Evolutionary conservation across 1,140 invertebrate species (phyloP).

Genomic region (Belonocnema kinseyi): DNA sequence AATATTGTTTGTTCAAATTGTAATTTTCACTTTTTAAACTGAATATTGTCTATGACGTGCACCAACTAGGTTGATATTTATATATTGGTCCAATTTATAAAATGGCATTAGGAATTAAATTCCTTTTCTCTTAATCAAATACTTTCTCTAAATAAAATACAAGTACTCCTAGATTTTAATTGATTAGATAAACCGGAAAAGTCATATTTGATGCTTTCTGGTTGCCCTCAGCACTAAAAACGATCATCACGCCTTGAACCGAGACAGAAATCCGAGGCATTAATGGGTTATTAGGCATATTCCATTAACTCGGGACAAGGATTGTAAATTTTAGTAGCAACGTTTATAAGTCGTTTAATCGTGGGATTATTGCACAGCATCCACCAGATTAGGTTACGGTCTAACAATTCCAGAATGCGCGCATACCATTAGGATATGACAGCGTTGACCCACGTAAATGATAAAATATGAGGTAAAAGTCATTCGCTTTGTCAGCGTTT

Average conservation of each 20-base stretch:
- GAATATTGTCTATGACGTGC: too few relatives aligned
- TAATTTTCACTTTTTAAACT: too few relatives aligned
- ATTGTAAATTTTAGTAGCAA: conserved; percentile 23
- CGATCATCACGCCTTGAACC: too few relatives aligned
- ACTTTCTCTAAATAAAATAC: too few relatives aligned
- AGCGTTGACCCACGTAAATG: background rate
- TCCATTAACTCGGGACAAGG: conserved; percentile 20
- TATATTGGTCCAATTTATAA: too few relatives aligned
- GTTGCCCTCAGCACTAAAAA: too few relatives aligned
- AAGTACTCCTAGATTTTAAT: background rate
- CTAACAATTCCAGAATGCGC: conserved; percentile 7
- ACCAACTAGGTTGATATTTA: too few relatives aligned
- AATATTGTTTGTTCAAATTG: too few relatives aligned
- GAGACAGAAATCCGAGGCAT: background rate
- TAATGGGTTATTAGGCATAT: conserved; percentile 20
- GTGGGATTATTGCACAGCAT: conserved; percentile 10
- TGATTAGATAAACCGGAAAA: background rate
- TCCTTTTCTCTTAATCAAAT: too few relatives aligned
- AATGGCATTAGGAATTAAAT: too few relatives aligned
- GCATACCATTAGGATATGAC: background rate
- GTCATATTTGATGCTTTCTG: background rate
- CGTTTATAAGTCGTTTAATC: conserved; percentile 26
- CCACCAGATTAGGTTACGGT: conserved; percentile 8
- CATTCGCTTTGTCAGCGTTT: background rate
- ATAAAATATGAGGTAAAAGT: background rate